Conservation (phyloP, 2,888 invertebrate genomes). For the Dolichomitus sp. region DNA sequence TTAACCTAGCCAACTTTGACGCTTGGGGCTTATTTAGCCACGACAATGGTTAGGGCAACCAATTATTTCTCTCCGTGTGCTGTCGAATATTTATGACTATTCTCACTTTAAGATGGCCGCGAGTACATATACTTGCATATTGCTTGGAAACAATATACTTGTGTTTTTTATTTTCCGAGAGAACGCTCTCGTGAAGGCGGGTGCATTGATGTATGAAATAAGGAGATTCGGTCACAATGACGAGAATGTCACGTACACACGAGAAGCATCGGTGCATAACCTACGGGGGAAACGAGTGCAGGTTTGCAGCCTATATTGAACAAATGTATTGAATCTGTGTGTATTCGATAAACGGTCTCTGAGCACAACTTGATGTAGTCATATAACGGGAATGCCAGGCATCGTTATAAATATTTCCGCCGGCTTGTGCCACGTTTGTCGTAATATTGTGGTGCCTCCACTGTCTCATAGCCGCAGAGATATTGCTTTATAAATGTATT, state of each 20-base stretch:
- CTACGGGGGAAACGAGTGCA: slow-evolving; percentile 13
- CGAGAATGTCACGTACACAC: slow-evolving; percentile 73
- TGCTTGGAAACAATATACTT: slow-evolving; percentile 58
- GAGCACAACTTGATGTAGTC: slow-evolving; percentile 13
- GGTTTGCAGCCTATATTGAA: background rate
- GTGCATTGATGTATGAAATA: slow-evolving; percentile 74
- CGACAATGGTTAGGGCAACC: too few relatives aligned
- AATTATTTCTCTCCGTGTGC: too few relatives aligned
- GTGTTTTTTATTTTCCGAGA: slow-evolving; percentile 66
- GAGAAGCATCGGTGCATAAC: slow-evolving; percentile 57
- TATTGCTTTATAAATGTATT: slow-evolving; percentile 46
- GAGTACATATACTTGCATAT: slow-evolving; percentile 24
- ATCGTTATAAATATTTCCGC: slow-evolving; percentile 43
- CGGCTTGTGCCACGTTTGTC: slow-evolving; percentile 35
- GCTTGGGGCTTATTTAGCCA: too few relatives aligned
- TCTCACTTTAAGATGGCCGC: slow-evolving; percentile 31
- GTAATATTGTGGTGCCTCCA: slow-evolving; percentile 21
- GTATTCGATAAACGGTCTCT: slow-evolving; percentile 33
- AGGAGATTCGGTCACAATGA: slow-evolving; percentile 71
- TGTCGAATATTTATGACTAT: slow-evolving; percentile 30
- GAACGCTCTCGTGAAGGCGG: slow-evolving; percentile 68
- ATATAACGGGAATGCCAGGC: slow-evolving; percentile 31
- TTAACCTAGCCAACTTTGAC: too few relatives aligned
- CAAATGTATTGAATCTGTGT: slow-evolving; percentile 9
- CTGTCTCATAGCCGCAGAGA: slow-evolving; percentile 2